Evolutionary conservation across 35 echinoderm and acorn worm genomes (phyloP).

Genomic region (Acanthaster planci): DNA sequence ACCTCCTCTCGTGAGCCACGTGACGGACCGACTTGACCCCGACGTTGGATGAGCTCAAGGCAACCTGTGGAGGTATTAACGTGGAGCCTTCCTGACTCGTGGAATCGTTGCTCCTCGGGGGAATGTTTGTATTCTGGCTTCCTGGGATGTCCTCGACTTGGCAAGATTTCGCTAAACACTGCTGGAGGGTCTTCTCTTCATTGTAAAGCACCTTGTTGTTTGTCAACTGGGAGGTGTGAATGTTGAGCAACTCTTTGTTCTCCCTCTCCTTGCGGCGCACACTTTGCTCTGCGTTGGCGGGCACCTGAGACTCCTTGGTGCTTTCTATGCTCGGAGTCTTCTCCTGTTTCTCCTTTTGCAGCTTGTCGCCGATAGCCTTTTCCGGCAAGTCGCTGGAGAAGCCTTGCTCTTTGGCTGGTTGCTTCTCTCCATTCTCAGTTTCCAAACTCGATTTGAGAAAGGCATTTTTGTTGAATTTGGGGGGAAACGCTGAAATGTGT

Average conservation of each 20-base stretch:
- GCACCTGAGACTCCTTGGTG: neutral
- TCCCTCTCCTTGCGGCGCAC: slow-evolving; percentile 39
- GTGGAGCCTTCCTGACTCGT: neutral
- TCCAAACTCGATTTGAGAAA: neutral
- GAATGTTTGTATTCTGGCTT: neutral
- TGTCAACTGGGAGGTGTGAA: slow-evolving; percentile 28
- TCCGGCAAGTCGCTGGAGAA: slow-evolving; percentile 6
- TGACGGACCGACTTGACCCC: neutral
- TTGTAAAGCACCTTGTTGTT: slow-evolving; percentile 22
- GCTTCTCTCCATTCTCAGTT: neutral
- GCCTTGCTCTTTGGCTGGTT: neutral
- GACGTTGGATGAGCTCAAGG: neutral
- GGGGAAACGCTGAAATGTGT: neutral
- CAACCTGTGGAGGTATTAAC: neutral
- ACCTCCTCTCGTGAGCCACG: neutral
- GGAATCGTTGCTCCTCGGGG: neutral
- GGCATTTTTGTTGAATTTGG: slow-evolving; percentile 20
- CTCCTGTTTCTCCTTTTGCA: slow-evolving; percentile 62
- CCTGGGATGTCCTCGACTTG: slow-evolving; percentile 17
- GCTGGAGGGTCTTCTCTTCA: slow-evolving; percentile 49
- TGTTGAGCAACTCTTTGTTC: slow-evolving; percentile 40
- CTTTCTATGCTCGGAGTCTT: neutral
- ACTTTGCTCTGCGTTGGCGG: neutral
- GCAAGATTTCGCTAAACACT: slow-evolving; percentile 46
- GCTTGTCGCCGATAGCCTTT: slow-evolving; percentile 58